Evolutionary conservation across 2,797 vertebrate species (phyloP).

Genomic region (Malacoraja senta): DNA sequence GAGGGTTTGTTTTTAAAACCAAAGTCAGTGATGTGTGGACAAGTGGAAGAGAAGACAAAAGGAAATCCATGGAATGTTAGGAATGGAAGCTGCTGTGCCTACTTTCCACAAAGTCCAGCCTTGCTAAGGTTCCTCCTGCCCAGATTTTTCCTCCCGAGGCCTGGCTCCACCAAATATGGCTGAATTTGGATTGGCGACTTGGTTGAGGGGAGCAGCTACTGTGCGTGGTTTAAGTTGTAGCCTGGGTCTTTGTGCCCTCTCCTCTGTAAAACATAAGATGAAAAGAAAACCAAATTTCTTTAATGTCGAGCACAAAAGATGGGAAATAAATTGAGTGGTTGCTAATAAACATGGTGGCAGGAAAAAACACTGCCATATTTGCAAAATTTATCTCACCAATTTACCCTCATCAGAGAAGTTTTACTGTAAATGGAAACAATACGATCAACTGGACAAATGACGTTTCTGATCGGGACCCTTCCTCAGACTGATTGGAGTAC

Average conservation of each 20-base stretch:
- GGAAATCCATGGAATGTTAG: slow-evolving; percentile 62
- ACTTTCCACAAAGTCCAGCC: slow-evolving; percentile 57
- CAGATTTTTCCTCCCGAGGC: slow-evolving; percentile 86
- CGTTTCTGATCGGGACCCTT: too few species aligned
- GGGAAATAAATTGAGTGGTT: neutral
- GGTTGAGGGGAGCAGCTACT: slow-evolving; percentile 86
- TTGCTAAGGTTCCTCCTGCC: slow-evolving; percentile 72
- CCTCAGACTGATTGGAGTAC: too few species aligned
- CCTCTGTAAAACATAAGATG: slow-evolving; percentile 66
- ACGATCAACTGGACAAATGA: neutral
- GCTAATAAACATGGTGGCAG: neutral
- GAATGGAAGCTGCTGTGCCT: slow-evolving; percentile 65
- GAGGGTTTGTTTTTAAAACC: slow-evolving; percentile 73
- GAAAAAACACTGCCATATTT: neutral
- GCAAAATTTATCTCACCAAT: neutral
- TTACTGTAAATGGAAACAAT: neutral
- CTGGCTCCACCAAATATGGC: slow-evolving; percentile 95
- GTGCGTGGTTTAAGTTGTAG: slow-evolving; percentile 96
- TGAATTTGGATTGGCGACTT: slow-evolving; percentile 97
- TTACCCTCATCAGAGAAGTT: neutral
- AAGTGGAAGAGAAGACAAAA: slow-evolving; percentile 53
- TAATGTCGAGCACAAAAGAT: neutral
- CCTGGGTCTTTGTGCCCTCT: slow-evolving; percentile 85
- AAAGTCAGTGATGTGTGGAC: slow-evolving; percentile 77
- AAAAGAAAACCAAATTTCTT: neutral